Percentiles rank a stretch among this genome's conserved stretches.
Conservation (phyloP, 2,113 vertebrate genomes). For the Amblyornis subalaris region DNA sequence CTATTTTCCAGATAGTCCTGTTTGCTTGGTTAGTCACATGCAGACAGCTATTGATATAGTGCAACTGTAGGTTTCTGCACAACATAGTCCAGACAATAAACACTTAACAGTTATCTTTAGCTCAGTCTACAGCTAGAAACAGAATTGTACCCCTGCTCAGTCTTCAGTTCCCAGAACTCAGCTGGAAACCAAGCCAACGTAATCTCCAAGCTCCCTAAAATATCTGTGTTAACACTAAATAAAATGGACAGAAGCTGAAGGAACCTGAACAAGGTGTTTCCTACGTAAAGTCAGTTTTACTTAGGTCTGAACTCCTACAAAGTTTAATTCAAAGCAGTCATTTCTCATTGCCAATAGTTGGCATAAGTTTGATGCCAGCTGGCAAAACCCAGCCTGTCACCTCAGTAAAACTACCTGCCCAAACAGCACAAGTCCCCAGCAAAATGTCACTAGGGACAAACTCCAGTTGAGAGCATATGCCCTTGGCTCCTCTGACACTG, state of each 20-base stretch:
- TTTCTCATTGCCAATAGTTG: not conserved
- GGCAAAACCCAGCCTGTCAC: not conserved
- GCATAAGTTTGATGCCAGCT: not conserved
- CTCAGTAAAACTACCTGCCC: not conserved
- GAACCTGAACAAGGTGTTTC: not conserved
- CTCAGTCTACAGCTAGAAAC: not conserved
- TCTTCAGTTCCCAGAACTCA: not conserved
- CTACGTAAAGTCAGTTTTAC: not conserved
- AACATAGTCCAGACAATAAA: not conserved
- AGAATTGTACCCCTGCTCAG: not conserved
- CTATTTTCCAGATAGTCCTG: not conserved
- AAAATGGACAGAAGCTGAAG: not conserved
- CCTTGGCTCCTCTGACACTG: not conserved
- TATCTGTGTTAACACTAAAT: not conserved
- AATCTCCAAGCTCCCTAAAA: not conserved
- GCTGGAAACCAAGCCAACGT: not conserved
- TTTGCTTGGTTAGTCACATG: not conserved
- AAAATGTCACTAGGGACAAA: not conserved
- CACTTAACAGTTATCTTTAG: not conserved
- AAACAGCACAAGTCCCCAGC: not conserved
- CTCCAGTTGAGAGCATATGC: not conserved
- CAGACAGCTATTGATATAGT: not conserved
- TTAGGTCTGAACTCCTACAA: not conserved
- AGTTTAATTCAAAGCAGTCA: not conserved
- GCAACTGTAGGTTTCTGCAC: not conserved